Conservation (phyloP, 1,140 invertebrate species). For the Phymorhynchus buccinoides region DNA sequence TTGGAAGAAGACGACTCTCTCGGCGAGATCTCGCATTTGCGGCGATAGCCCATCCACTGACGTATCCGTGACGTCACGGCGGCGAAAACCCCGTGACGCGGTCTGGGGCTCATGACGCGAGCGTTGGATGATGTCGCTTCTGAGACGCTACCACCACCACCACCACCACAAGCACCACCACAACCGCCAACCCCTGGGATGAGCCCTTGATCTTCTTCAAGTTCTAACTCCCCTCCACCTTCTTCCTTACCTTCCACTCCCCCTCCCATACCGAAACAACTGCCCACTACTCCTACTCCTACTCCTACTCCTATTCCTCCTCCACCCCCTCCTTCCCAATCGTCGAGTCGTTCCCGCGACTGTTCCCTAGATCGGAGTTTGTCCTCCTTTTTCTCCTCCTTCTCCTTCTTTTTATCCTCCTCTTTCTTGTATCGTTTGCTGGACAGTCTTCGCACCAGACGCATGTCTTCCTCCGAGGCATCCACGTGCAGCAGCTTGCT, state of each 20-base stretch:
- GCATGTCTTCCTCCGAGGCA: conserved; percentile 18
- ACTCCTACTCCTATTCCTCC: not conserved
- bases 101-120: conserved; percentile 8
- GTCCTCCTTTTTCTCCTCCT: not conserved
- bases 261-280: not conserved
- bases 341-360: not conserved
- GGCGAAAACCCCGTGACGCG: conserved; percentile 23
- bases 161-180: not conserved
- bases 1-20: not conserved
- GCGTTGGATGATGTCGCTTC: conserved; percentile 1
- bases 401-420: not conserved
- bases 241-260: not conserved
- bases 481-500: conserved; percentile 56
- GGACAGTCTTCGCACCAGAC: conserved; percentile 22
- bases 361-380: conserved; percentile 9
- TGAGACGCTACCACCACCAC: not conserved
- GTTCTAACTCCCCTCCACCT: not conserved
- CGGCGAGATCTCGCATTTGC: conserved; percentile 40
- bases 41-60: conserved; percentile 29
- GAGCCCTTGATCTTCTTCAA: not conserved
- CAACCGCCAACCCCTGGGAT: not conserved
- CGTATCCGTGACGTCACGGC: conserved; percentile 30
- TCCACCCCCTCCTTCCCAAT: not conserved
- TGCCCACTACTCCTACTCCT: not conserved
- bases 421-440: conserved; percentile 22